Base-by-base conservation (phyloP, 1,140 invertebrate genomes). In the Leptoteleia sp. region DNA sequence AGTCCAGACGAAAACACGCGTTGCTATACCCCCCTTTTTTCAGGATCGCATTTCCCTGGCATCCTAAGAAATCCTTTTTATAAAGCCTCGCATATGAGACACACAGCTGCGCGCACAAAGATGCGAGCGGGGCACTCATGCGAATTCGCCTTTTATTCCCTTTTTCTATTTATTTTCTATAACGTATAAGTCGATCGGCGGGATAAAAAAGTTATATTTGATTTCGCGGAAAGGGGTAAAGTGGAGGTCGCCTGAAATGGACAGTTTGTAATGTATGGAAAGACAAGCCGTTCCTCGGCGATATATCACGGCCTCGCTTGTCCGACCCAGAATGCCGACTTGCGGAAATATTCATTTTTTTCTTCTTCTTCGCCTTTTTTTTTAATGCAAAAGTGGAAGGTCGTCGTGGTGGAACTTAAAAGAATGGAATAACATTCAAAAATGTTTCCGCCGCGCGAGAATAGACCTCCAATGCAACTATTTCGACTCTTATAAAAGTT, bases 171-270 rank as follows among this genome's bases (percentile, higher is more conserved):
- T 62, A 62, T 40, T 62, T 48, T 48, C 17, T 19, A 33, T 42
- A 33, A n/a, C 17, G 27, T 61, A 61, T 61, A 19, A 17, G 12
- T 35, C 29, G 40, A 45, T 45, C 55, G 55, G 1, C 13, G 8
- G 43, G 27, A 37, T 38, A 48, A 62, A 62, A 62, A 37, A 47
- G 17, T 62, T 47, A 62, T 38, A 27, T 62, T 62, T 62, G 40
- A 59, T 33, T 47, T 48, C n/a, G 29, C 8, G 22, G 22, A n/a
- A 16, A 43, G 27, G 29, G 31, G 11, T 12, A 59, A 29, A 42
- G 16, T 9, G n/a, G 29, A 35, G 57, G 17, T 50, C 33, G 43
- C 2, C 59, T 62, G 45, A 50, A 62, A 40, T 62, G 40, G 43
- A 50, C 33, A 50, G 22, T 62, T n/a, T 22, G 45, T 50, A 52